Base-by-base conservation (phyloP, 2,888 invertebrate species). In the Hemaris fuciformis region DNA sequence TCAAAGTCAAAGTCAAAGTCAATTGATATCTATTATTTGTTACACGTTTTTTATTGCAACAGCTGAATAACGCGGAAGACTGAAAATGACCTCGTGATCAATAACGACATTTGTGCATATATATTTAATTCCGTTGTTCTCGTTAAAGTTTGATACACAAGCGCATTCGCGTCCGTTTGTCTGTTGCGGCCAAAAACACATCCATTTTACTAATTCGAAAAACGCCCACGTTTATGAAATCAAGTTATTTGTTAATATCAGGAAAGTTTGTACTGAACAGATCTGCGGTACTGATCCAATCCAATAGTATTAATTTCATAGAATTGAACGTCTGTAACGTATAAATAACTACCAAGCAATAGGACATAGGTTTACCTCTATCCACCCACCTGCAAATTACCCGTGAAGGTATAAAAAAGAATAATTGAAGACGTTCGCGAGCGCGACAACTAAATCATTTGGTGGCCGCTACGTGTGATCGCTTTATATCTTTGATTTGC, bases 401-500 rank as follows among this genome's bases (percentile, higher is more conserved):
- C 27, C 18, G 53, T 53, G 53, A 53, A 53, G 31, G 18, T 43
- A 58, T 42, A 43, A 58, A 23, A 57, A 57, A 41, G 23, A 25
- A 23, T 42, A 42, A 53, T 69, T 73, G 69, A 68, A 71, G 67
- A 68, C 70, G 64, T 56, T 57, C 58, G 64, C 64, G 66, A 67
- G 76, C 77, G 76, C 77, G 76, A 83, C 80, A 84, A 78, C 68
- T 81, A 80, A 82, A 82, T 84, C 81, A 82, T 80, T 74, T 67
- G 72, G 64, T 70, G 74, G 68, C 70, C 69, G 71, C 69, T 68
- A 68, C 48, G 46, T 53, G 60, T 53, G 48, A 48, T 41, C 57
- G 18, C 56, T 53, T 81, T 81, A 83, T 80, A 81, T 82, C 80
- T 79, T 77, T 73, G 75, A 73, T 67, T 77, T 70, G 83, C 84